Base-by-base conservation (phyloP, 2,113 vertebrate species). In the Rallus limicola region DNA sequence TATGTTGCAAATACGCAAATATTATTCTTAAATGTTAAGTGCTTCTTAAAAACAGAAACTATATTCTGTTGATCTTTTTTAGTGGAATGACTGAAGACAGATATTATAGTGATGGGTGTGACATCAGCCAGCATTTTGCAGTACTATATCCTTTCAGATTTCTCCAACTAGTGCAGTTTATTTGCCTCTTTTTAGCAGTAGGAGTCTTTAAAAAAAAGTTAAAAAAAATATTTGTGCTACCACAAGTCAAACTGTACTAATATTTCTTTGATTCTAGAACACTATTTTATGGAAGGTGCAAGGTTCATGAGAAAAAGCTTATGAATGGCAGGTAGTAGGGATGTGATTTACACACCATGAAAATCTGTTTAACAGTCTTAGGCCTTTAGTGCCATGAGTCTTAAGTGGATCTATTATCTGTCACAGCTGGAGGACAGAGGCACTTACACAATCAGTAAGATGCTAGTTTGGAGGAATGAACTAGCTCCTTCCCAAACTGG, bases 321-420 rank as follows among this genome's bases (percentile, higher is more conserved):
- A 33, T n/a, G 82, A 74, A 56, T 74, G 82, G 60, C 92, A 91
- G 69, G 86, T 92, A 88, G 76, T n/a, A 75, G 68, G 64, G 44
- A 34, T 82, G 88, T 97, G 95, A 97, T 96, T 97, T 97, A 96
- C 75, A 78, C 72, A 60, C 91, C 81, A 42, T 93, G 93, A 83
- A 97, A 96, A 97, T 88, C 52, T 68, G 21, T 92, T 95, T 78
- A 96, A 91, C 40, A 17, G 4, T 58, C 46, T 75, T 55, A 68
- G 64, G 58, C 48, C 81, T 84, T 29, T 31, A 36, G 58, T 56
- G 82, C 36, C 34, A 11, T 79, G 76, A 67, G 29, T 31, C 40
- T 42, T 77, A 81, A 48, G 68, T 13, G 6, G 36, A 63, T 50
- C 33, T 77, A 20, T 90, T 92, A 70, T 95, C 64, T 92, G 38